These are phyloP conservation scores for Hapalemur alaotrensis DNA, from an alignment of 2,797 vertebrate genomes.

Conservation along the genomic window DNA sequence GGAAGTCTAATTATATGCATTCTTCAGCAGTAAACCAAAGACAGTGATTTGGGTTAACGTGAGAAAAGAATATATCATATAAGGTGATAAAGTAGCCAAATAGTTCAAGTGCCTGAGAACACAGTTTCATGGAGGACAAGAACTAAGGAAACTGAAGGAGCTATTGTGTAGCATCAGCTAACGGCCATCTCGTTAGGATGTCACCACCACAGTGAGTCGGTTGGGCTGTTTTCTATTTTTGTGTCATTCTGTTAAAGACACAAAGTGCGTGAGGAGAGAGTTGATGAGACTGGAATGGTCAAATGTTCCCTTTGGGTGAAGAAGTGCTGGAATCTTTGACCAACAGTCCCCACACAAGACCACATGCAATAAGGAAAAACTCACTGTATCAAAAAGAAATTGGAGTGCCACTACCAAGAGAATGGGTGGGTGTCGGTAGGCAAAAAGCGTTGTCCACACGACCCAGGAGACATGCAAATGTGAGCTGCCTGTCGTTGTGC, in stretches of 20 bases:
- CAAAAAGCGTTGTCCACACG: not conserved
- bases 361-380: not conserved
- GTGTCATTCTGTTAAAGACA: not conserved
- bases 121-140: not conserved
- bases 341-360: not conserved
- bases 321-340: not conserved
- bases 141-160: not conserved
- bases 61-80: not conserved
- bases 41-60: not conserved
- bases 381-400: not conserved
- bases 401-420: too few species aligned
- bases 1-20: too few species aligned
- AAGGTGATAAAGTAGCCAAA: not conserved
- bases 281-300: rapidly evolving
- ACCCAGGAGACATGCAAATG: not conserved
- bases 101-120: not conserved
- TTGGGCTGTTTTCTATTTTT: too few species aligned
- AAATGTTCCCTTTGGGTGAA: not conserved
- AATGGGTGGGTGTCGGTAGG: not conserved
- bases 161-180: too few species aligned
- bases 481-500: rapidly evolving
- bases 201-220: not conserved
- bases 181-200: rapidly evolving
- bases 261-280: not conserved
- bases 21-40: not conserved